phyloP scores from a whole-genome alignment of 2,888 invertebrate species.

The Harmothoe impar region DNA sequence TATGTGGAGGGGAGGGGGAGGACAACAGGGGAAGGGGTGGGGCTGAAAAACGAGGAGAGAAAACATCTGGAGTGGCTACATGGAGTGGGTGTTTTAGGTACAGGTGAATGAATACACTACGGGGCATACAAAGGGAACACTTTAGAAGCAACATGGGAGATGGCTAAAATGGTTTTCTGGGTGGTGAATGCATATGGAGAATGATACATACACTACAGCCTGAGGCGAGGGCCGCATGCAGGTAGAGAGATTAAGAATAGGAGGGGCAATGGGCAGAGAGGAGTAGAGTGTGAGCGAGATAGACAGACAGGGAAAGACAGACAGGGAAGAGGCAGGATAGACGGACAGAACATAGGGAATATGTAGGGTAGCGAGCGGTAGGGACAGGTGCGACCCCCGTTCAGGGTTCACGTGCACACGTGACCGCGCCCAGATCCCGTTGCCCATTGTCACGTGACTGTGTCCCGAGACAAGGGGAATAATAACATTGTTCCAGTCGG shows the following conservation, averaged over 20 bases:
- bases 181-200: no score
- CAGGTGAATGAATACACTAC: no score
- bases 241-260: no score
- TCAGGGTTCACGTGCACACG: constrained; percentile 12
- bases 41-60: neutral
- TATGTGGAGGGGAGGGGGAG: neutral
- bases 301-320: no score
- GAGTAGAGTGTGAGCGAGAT: no score
- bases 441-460: constrained; percentile 22
- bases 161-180: no score
- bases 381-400: neutral
- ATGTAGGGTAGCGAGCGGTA: neutral
- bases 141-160: no score
- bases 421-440: constrained; percentile 31
- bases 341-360: neutral
- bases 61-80: neutral
- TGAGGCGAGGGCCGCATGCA: no score
- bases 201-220: no score
- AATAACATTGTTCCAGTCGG: constrained; percentile 19
- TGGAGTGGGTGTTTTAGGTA: neutral
- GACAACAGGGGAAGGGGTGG: neutral
- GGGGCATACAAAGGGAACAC: no score
- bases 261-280: no score
- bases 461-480: neutral
- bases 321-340: no score